These are phyloP conservation scores for Gadopsis marmoratus DNA, from an alignment of 2,797 vertebrate genomes.

Conservation along the genomic window DNA sequence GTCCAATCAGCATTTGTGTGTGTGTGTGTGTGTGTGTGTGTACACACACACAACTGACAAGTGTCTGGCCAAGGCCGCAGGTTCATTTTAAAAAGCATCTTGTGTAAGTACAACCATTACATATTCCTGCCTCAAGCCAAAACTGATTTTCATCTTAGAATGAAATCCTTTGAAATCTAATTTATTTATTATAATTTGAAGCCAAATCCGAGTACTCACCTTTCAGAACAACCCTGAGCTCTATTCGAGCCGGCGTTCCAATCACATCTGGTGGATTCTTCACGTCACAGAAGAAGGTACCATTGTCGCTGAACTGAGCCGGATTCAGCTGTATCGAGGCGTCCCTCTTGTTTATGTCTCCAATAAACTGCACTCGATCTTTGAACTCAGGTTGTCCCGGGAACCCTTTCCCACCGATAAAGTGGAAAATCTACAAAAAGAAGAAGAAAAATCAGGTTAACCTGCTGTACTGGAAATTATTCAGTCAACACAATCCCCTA, in stretches of 20 bases:
- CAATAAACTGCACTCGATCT: constrained; percentile 89
- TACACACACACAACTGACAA: neutral
- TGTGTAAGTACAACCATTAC: neutral
- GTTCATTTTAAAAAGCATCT: neutral
- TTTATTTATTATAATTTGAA: neutral
- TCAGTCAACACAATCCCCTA: no score
- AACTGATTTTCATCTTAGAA: neutral
- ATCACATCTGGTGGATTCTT: constrained; percentile 92
- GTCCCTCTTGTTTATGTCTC: constrained; percentile 94
- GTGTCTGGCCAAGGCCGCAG: constrained; percentile 5
- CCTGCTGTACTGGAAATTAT: neutral
- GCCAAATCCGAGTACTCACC: constrained; percentile 74
- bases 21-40: constrained; percentile 26
- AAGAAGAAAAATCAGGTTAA: constrained; percentile 1
- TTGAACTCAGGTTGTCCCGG: constrained; percentile 83
- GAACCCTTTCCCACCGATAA: constrained; percentile 83
- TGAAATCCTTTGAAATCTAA: neutral
- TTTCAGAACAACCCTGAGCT: constrained; percentile 92
- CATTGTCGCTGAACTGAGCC: constrained; percentile 93
- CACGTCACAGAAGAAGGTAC: constrained; percentile 93
- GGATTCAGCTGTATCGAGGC: constrained; percentile 91
- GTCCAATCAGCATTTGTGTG: constrained; percentile 26
- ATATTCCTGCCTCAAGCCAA: neutral
- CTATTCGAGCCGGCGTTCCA: constrained; percentile 85
- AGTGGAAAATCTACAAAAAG: constrained; percentile 89